Percentiles rank a stretch among this genome's conserved stretches.
These are phyloP conservation scores for Eulemur rufifrons DNA, from an alignment of 2,113 vertebrate species.

Conservation along the genomic window DNA sequence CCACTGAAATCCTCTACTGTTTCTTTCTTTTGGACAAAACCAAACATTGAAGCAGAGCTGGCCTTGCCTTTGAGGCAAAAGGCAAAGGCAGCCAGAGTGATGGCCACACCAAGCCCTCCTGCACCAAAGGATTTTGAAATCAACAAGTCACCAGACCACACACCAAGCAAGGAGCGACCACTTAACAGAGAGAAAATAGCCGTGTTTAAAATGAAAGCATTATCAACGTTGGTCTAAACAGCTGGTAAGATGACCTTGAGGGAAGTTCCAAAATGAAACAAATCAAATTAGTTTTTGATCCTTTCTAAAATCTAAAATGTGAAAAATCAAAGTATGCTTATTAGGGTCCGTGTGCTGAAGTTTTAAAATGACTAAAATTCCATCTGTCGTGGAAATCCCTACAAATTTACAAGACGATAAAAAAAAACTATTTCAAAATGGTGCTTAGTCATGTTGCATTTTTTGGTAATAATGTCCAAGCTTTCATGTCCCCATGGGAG, in stretches of 20 bases:
- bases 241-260: background rate
- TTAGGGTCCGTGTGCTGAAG: background rate
- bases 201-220: slow-evolving; percentile 52
- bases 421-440: background rate
- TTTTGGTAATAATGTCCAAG: background rate
- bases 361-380: slow-evolving; percentile 13
- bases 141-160: background rate
- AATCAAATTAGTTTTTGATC: background rate
- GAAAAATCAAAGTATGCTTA: slow-evolving; percentile 22
- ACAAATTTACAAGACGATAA: background rate
- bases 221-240: background rate
- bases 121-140: slow-evolving; percentile 4
- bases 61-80: background rate
- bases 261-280: slow-evolving; percentile 12
- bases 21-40: background rate
- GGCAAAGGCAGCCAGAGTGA: background rate
- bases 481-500: background rate
- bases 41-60: background rate
- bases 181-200: slow-evolving; percentile 21
- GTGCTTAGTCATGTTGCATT: background rate
- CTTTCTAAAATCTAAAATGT: background rate
- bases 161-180: background rate
- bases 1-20: background rate
- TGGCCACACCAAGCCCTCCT: background rate
- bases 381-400: background rate